Evolutionary conservation across 2,888 invertebrate genomes (phyloP).

Genomic region (Morpho deidamia): DNA sequence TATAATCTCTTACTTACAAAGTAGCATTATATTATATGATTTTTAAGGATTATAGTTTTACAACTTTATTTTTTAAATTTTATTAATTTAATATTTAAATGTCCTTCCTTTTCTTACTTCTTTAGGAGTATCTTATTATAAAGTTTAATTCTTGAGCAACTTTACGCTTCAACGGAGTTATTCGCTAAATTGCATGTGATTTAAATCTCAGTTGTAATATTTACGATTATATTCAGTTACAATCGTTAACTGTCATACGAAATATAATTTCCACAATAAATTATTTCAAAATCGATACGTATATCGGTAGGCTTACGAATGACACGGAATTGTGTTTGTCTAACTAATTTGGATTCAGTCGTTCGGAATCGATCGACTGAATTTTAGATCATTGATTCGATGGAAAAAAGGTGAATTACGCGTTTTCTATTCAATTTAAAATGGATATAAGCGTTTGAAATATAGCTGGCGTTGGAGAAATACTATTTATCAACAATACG

Average conservation of each 20-base stretch:
- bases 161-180: too few relatives aligned
- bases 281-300: not conserved
- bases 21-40: too few relatives aligned
- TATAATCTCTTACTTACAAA: too few relatives aligned
- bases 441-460: constrained; percentile 44
- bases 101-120: too few relatives aligned
- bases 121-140: too few relatives aligned
- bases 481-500: constrained; percentile 41
- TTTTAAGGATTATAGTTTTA: too few relatives aligned
- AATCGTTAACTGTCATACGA: not conserved
- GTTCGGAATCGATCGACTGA: constrained; percentile 1
- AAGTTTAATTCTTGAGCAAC: too few relatives aligned
- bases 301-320: not conserved
- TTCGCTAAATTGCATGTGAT: too few relatives aligned
- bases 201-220: too few relatives aligned
- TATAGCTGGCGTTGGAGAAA: constrained; percentile 36
- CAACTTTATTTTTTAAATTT: too few relatives aligned
- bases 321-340: not conserved
- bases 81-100: too few relatives aligned
- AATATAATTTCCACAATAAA: not conserved
- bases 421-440: constrained; percentile 45
- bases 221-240: not conserved
- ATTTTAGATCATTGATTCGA: not conserved
- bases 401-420: not conserved
- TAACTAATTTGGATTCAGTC: constrained; percentile 14